phyloP scores from a whole-genome alignment of 2,888 invertebrate species.

The Chrysopilus asiliformis region DNA sequence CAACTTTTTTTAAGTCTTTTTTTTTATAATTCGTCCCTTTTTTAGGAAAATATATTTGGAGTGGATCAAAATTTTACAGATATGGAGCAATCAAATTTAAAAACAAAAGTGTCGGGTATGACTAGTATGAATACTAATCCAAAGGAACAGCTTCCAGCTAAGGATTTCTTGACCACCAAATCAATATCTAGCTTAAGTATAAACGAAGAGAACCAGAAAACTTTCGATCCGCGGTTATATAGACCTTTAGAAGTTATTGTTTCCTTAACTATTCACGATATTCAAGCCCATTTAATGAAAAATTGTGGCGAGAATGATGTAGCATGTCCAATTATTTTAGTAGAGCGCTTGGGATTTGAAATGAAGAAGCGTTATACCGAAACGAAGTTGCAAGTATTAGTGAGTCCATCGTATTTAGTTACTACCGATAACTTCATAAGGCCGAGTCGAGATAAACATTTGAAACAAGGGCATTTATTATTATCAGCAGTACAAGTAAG shows the following conservation, averaged over 20 bases:
- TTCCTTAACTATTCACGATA: conserved; percentile 86
- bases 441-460: conserved; percentile 52
- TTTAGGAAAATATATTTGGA: conserved; percentile 88
- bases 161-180: conserved; percentile 31
- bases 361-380: conserved; percentile 90
- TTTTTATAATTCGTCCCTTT: conserved; percentile 16
- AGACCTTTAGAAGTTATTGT: conserved; percentile 85
- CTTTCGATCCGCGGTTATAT: conserved; percentile 77
- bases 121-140: conserved; percentile 35
- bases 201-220: conserved; percentile 47
- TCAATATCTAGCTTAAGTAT: conserved; percentile 32
- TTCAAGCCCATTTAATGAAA: conserved; percentile 75
- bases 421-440: conserved; percentile 60
- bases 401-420: conserved; percentile 78
- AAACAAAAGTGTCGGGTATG: conserved; percentile 34
- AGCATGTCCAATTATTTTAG: conserved; percentile 76
- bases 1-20: conserved; percentile 18
- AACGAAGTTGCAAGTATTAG: conserved; percentile 76
- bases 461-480: conserved; percentile 75
- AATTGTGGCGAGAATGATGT: conserved; percentile 84
- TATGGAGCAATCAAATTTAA: conserved; percentile 56
- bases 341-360: conserved; percentile 92
- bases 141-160: conserved; percentile 26
- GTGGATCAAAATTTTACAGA: conserved; percentile 90
- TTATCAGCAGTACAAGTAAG: conserved; percentile 70